Evolutionary conservation across 2,888 invertebrate genomes (phyloP).

Genomic region (Euplexia lucipara): DNA sequence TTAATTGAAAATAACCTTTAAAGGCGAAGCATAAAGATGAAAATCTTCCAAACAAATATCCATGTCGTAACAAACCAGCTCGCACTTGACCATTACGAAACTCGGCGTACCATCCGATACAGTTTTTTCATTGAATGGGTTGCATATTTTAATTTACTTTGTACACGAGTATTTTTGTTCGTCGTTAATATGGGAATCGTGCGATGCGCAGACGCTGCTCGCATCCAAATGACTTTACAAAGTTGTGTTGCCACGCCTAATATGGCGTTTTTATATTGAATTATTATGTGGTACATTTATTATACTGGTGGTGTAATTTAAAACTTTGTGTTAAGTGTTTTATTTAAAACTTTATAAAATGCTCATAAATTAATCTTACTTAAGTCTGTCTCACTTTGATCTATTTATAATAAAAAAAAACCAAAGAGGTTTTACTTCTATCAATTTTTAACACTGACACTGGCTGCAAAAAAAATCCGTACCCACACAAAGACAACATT

Average conservation of each 20-base stretch:
- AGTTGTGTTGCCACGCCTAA: constrained; percentile 52
- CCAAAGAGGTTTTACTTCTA: background rate
- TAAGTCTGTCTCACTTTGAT: background rate
- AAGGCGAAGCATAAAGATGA: background rate
- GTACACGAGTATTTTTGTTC: constrained; percentile 50
- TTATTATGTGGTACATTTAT: constrained; percentile 48
- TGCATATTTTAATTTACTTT: constrained; percentile 61
- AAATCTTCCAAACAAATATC: background rate
- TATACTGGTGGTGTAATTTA: constrained; percentile 28
- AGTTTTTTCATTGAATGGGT: constrained; percentile 54
- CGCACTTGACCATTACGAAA: constrained; percentile 47
- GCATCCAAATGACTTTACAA: constrained; percentile 56
- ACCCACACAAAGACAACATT: background rate
- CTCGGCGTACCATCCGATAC: constrained; percentile 46
- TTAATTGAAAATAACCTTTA: no score
- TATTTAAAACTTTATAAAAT: constrained; percentile 2
- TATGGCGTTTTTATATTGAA: constrained; percentile 49
- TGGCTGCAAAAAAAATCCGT: background rate
- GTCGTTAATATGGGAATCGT: constrained; percentile 54
- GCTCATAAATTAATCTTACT: constrained; percentile 13
- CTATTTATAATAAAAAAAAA: no score
- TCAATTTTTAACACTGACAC: background rate
- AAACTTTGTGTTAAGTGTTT: background rate
- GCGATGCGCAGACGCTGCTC: constrained; percentile 41
- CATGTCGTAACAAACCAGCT: constrained; percentile 13